Evolutionary conservation across 2,888 invertebrate species (phyloP).

Genomic region (Lasioglossum leucozonium): DNA sequence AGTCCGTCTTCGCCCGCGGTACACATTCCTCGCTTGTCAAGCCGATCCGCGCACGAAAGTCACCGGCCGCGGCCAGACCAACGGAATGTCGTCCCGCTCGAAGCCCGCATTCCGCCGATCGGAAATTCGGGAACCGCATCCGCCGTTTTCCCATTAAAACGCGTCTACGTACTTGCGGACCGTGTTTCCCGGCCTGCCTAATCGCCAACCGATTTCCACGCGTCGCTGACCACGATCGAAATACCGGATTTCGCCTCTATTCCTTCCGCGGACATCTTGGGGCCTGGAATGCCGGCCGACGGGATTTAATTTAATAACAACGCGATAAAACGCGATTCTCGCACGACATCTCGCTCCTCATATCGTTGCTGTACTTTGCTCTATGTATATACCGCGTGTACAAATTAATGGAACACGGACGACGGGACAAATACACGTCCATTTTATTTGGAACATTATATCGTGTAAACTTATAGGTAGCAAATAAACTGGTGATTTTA

Average conservation of each 20-base stretch:
- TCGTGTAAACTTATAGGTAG: neutral
- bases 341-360: neutral
- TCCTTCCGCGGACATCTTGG: neutral
- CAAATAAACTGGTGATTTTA: neutral
- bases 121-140: conserved; percentile 57
- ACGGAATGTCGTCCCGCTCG: conserved; percentile 48
- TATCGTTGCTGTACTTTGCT: too few relatives aligned
- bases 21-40: conserved; percentile 65
- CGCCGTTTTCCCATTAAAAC: conserved; percentile 40
- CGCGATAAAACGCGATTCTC: neutral
- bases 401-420: too few relatives aligned
- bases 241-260: conserved; percentile 31
- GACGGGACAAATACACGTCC: too few relatives aligned
- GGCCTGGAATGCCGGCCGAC: neutral
- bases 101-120: conserved; percentile 43
- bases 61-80: conserved; percentile 39
- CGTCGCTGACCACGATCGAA: conserved; percentile 37
- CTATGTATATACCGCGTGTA: too few relatives aligned
- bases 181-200: neutral
- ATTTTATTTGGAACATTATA: too few relatives aligned
- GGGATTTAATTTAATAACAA: conserved; percentile 5
- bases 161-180: neutral
- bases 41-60: conserved; percentile 60
- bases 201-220: conserved; percentile 19
- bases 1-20: conserved; percentile 63